Base-by-base conservation (phyloP, 2,797 vertebrate genomes). In the Sphenopsis melanotis region DNA sequence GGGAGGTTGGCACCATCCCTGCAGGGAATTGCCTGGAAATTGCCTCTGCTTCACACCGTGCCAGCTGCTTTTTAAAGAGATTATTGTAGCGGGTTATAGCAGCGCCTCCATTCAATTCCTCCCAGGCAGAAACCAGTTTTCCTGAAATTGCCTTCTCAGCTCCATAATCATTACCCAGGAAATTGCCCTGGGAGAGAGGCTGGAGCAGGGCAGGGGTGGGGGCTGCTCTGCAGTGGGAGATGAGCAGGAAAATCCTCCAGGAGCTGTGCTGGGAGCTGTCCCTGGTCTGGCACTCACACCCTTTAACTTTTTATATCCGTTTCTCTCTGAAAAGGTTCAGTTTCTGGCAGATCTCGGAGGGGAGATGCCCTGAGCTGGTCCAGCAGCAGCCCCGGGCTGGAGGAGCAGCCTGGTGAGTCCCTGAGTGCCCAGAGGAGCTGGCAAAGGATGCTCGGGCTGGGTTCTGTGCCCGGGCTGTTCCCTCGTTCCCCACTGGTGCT, bases 281-380 rank as follows among this genome's bases (percentile, higher is more conserved):
- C 15, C 55, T 56, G 10, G 0, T n/a, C 22, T 24, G n/a, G 55
- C 15, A 56, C 6, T 20, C 55, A 36, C 55, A 26, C 15, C n/a
- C 23, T 2, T 22, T 6, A 7, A 13, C 15, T 26, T 8, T 12
- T 8, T 17, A 1, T 5, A 75, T n/a, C 14, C 10, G 0, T 30
- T 32, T 12, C 4, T 2, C 23, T 24, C 2, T 2, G 13, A 4
- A 2, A 11, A 47, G 9, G 8, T 4, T 0, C 2, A 13, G 37
- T 56, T 42, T 34, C 16, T 7, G 5, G 7, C 61, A 32, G 26
- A 0, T 47, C 70, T 46, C 6, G 3, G 41, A 30, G 27, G 16
- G n/a, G 34, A 39, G 9, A 1, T 4, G 39, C 15, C 12, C 47
- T 0, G 50, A 20, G 0, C 37, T 3, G 55, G 10, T 9, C n/a